Evolutionary conservation across 2,888 invertebrate genomes (phyloP), one percentile per base, ranked within the genome.

Genomic region (Ceramica pisi): DNA sequence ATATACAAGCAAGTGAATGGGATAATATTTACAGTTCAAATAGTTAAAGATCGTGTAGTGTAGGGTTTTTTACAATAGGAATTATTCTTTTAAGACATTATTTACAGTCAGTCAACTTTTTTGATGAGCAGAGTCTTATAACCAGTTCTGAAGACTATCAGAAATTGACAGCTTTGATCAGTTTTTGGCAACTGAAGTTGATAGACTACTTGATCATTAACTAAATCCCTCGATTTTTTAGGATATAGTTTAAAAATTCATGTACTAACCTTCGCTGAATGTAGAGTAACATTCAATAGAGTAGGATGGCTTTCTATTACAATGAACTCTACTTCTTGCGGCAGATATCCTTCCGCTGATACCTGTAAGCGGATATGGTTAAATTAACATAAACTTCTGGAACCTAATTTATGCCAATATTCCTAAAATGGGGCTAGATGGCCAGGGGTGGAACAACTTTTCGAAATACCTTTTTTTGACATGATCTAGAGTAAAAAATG

Each of bases 231-330:
- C 12, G 16, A 53, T 38, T 46, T 21, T 21, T 38, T 16, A 21
- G 16, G 8, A 4, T 46, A 55, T 35, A 23, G 23, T 44, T 35
- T 4, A 14, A 51, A 19, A 61, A 6, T 55, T 16, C 2, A 46
- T 21, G 1, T 14, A 91, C 96, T 96, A 97, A 98, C 98, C 97
- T 98, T 98, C 50, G 97, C 97, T 64, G 97, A 97, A 89, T 97
- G 97, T 81, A 98, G 94, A 12, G 98, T 98, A 51, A 98, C 97
- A 92, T 98, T 98, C 59, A 98, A 94, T 66, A 98, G 95, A 3
- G 98, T 98, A 6, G 98, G 98, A 92, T 98, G 98, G 86, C 97
- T 97, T 82, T 98, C 98, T 61, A 98, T 97, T 12, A 99, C 98
- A 93, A 98, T 97, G 90, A 99, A 98, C 90, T 98, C 98, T 38